Base-by-base conservation (phyloP, 2,888 invertebrate species). In the Ethmia dodecea region DNA sequence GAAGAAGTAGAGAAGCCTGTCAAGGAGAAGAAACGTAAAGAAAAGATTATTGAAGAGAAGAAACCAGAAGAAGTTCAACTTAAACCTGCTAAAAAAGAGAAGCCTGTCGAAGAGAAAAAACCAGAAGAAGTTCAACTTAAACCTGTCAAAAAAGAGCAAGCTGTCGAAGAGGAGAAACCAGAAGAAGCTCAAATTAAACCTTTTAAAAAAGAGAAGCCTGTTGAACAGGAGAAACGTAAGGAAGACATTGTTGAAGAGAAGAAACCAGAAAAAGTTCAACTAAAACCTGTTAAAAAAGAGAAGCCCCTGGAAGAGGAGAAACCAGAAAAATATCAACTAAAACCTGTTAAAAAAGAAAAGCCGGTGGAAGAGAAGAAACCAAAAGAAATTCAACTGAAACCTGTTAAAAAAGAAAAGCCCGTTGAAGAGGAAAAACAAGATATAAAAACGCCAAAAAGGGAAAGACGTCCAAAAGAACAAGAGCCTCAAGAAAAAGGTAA, bases 51-150 rank as follows among this genome's bases (percentile, higher is more conserved):
- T 42, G 77, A 79, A 47, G 66, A 73, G 31, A 76, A 57, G 10
- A 28, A 33, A 20, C 63, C 81, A 1, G 83, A 87, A 45, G 78
- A 86, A 43, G 68, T 80, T 1, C 69, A 79, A 37, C 61, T 53
- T 0, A 45, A 40, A 42, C 59, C 47, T 27, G 26, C 49, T 31
- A 43, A 40, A 31, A 45, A 47, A 37, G 43, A 60, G 35, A 54
- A 60, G 33, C 38, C 42, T 6, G 18, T 43, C 12, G 48, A 53
- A 41, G 66, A 73, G 51, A 48, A 52, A 29, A 48, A 46, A 35
- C 60, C 65, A 5, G 47, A 66, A 42, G 64, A 63, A 37, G 30
- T 14, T 3, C 69, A 76, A 38, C 61, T 70, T 47, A 86, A 76
- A 22, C 22, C 22, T n/a, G n/a, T 22, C 9, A 8, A n/a, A 22